Evolutionary conservation across 2,113 vertebrate genomes (phyloP), one percentile per base, ranked within the genome.

Genomic region (Nestor notabilis): DNA sequence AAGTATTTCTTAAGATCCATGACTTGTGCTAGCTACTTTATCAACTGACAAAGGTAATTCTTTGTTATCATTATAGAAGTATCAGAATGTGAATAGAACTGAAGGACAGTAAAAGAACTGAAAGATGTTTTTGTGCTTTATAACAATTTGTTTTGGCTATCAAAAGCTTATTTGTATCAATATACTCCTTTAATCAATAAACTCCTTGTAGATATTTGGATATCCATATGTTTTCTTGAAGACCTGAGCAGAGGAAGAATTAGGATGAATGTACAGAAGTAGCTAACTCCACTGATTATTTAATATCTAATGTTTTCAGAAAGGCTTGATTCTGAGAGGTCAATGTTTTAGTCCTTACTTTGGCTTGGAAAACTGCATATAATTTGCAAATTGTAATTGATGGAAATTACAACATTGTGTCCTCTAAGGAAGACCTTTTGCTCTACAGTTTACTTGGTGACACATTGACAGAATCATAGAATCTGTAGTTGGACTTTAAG

Each of bases 381-480:
- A 25, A 8, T 10, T 28, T 77, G 28, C 1, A 58, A 47, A 27
- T 47, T 71, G 21, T 47, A 49, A 27, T n/a, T 72, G 29, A 17
- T 18, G 20, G 3, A 24, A 71, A 66, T 43, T 24, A 14, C 28
- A 53, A 15, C 4, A 4, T 21, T n/a, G 28, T 71, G 11, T 35
- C 18, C 11, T 28, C 19, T 33, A 5, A 27, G 14, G 21, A 49
- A 35, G 39, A 44, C 4, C 8, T 78, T 52, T 49, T 66, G 2
- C 46, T 70, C 24, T 5, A 9, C 3, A 11, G 16, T 35, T 84
- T 24, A 8, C 28, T 61, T 41, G 18, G 7, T 52, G 74, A 31
- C 0, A 28, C 0, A 0, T 31, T 68, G 7, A 9, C 20, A 55
- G 21, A 24, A 63, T n/a, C 11, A 4, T 23, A 13, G 47, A 64